A percentile compares a stretch with the other conserved stretches of the same genome.
phyloP scores from a whole-genome alignment of 2,888 invertebrate species.

The Phyllotreta cruciferae region DNA sequence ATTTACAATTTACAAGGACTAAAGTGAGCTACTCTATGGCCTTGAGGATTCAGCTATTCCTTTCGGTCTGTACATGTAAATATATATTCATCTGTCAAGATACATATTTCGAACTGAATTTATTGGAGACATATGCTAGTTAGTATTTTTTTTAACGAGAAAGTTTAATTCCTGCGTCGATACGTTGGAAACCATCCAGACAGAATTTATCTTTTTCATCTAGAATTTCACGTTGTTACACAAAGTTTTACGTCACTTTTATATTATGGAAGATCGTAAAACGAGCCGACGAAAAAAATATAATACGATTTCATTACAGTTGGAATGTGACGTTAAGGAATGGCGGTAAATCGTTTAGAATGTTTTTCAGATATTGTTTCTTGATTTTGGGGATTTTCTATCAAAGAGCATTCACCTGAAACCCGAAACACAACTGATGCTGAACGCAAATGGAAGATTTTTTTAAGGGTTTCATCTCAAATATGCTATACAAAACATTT shows the following conservation, averaged over 20 bases:
- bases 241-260: slow-evolving; percentile 20
- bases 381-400: slow-evolving; percentile 13
- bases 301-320: slow-evolving; percentile 22
- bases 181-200: slow-evolving; percentile 11
- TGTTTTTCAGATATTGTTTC: slow-evolving; percentile 18
- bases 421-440: background rate
- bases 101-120: too few species aligned
- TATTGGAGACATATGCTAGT: too few species aligned
- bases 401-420: slow-evolving; percentile 9
- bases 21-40: too few species aligned
- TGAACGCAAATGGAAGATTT: too few species aligned
- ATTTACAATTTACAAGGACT: too few species aligned
- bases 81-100: too few species aligned
- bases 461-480: too few species aligned
- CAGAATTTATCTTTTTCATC: slow-evolving; percentile 18
- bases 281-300: slow-evolving; percentile 9
- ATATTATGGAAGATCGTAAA: slow-evolving; percentile 15
- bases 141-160: too few species aligned
- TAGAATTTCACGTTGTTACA: slow-evolving; percentile 17
- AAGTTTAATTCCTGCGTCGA: background rate
- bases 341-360: slow-evolving; percentile 19
- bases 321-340: slow-evolving; percentile 15
- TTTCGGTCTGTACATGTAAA: too few species aligned
- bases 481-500: too few species aligned
- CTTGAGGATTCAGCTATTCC: too few species aligned